Conservation (phyloP, 1,140 invertebrate genomes). For the Ostrea denselamellosa region DNA sequence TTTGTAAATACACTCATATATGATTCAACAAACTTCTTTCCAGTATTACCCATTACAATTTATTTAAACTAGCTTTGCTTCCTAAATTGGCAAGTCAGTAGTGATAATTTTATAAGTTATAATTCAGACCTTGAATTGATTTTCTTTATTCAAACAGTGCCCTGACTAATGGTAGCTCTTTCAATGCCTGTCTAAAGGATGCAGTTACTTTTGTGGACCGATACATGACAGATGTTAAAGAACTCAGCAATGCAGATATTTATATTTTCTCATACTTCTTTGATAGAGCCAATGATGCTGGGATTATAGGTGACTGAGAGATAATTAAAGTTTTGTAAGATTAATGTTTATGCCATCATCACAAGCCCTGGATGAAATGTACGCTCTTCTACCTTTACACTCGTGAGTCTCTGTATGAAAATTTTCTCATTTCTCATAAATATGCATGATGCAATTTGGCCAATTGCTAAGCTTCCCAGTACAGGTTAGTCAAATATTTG, state of each 20-base stretch:
- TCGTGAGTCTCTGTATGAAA: no score
- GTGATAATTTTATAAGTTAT: neutral
- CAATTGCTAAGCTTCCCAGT: no score
- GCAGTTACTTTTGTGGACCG: constrained; percentile 43
- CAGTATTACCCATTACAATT: neutral
- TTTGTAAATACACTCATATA: no score
- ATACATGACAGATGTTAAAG: constrained; percentile 65
- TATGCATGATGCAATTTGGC: no score
- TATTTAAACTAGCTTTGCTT: neutral
- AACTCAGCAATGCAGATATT: constrained; percentile 82
- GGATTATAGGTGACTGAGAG: constrained; percentile 82
- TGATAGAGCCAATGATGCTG: constrained; percentile 91
- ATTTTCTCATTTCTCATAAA: no score
- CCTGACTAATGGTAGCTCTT: constrained; percentile 38
- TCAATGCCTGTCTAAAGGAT: constrained; percentile 42
- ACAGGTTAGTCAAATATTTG: no score
- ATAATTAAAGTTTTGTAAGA: no score
- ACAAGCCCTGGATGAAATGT: no score
- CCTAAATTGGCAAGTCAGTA: neutral
- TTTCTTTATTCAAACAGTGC: constrained; percentile 33
- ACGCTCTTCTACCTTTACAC: no score
- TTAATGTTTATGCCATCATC: no score
- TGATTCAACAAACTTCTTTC: neutral
- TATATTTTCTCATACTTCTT: constrained; percentile 96
- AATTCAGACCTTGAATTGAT: neutral